phyloP scores from a whole-genome alignment of 2,888 invertebrate species.

The Phortica okadai region DNA sequence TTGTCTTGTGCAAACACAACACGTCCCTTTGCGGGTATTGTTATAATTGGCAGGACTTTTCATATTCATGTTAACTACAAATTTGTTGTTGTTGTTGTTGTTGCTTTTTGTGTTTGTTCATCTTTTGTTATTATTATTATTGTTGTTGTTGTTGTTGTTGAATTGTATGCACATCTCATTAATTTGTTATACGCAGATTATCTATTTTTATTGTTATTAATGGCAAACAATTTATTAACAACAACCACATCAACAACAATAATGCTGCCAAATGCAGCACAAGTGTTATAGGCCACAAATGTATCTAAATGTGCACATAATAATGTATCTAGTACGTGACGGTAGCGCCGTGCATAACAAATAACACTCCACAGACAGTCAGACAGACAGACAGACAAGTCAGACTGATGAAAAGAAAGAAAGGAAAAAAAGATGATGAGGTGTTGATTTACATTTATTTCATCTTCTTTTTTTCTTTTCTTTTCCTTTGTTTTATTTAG shows the following conservation, averaged over 20 bases:
- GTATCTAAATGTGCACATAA: conserved; percentile 20
- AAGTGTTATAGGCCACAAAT: conserved; percentile 3
- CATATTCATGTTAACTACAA: conserved; percentile 20
- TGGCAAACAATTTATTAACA: conserved; percentile 72
- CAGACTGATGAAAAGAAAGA: not conserved
- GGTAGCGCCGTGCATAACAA: not conserved
- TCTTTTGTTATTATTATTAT: conserved; percentile 34
- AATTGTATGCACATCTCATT: conserved; percentile 67
- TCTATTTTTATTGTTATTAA: conserved; percentile 75
- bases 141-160: conserved; percentile 28
- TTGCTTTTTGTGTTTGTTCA: not conserved
- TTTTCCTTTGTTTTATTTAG: not conserved
- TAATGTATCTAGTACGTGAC: conserved; percentile 22
- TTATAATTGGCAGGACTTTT: conserved; percentile 25
- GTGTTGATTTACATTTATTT: too few relatives aligned
- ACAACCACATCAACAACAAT: conserved; percentile 11
- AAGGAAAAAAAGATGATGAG: too few relatives aligned
- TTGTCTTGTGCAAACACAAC: conserved; percentile 16
- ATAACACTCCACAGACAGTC: not conserved
- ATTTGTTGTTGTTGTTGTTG: not conserved
- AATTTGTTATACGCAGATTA: conserved; percentile 74
- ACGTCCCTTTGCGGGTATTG: conserved; percentile 29
- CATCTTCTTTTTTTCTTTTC: too few relatives aligned
- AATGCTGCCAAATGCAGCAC: not conserved
- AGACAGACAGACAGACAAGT: not conserved